Evolutionary conservation across 2,113 vertebrate species (phyloP).

Genomic region (Gymnobelideus leadbeateri): DNA sequence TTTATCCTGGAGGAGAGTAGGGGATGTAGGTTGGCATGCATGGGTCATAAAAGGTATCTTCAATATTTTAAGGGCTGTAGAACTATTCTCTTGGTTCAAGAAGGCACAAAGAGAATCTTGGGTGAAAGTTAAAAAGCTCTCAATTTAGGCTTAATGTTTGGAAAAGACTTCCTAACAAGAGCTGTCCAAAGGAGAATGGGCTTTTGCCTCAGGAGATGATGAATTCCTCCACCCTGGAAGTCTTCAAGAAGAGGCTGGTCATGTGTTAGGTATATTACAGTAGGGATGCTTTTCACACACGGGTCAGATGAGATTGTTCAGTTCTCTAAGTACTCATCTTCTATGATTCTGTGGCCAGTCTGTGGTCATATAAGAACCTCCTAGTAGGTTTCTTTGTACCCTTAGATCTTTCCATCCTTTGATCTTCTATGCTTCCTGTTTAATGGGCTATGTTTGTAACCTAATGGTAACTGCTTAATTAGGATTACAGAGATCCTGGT

Average conservation of each 20-base stretch:
- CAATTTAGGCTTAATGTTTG: neutral
- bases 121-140: neutral
- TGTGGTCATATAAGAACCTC: neutral
- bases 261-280: neutral
- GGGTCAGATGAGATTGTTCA: neutral
- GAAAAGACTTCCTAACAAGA: neutral
- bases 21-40: neutral
- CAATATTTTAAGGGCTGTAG: neutral
- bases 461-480: neutral
- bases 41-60: neutral
- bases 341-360: neutral
- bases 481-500: neutral
- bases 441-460: neutral
- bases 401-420: neutral
- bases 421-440: neutral
- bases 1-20: neutral
- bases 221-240: neutral
- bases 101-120: neutral
- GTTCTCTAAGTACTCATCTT: neutral
- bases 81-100: neutral
- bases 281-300: neutral
- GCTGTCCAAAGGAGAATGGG: neutral
- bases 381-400: neutral
- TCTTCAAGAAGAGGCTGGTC: neutral
- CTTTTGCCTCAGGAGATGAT: neutral